Percentiles rank a stretch among this genome's conserved stretches.
Evolutionary conservation across 2,113 vertebrate genomes (phyloP).

Genomic region (Bungarus multicinctus): DNA sequence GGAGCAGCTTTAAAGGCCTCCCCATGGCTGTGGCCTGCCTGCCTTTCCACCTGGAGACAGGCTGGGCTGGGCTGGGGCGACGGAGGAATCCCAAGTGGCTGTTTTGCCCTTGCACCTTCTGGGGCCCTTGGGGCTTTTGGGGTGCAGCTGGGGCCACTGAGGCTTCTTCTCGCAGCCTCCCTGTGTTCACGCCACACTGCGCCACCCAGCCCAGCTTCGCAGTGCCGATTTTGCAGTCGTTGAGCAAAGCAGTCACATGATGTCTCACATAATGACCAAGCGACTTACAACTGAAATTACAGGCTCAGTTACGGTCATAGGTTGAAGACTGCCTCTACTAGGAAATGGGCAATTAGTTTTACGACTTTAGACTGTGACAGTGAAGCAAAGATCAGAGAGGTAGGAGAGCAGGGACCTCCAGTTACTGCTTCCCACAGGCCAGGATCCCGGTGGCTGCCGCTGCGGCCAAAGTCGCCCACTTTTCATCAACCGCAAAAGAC

Average conservation of each 20-base stretch:
- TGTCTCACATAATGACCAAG: background rate
- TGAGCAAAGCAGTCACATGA: background rate
- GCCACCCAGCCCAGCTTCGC: background rate
- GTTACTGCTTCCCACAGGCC: background rate
- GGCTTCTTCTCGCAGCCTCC: background rate
- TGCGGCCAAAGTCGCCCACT: background rate
- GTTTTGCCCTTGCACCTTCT: background rate
- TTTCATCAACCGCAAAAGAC: no score
- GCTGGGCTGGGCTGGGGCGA: background rate
- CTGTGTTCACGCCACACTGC: fast-evolving
- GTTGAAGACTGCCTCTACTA: background rate
- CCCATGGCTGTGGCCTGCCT: background rate
- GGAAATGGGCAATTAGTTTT: background rate
- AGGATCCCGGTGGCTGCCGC: fast-evolving
- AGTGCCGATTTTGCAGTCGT: fast-evolving
- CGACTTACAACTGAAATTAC: background rate
- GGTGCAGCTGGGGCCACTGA: background rate
- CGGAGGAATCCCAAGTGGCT: background rate
- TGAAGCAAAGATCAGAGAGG: background rate
- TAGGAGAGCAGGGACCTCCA: background rate
- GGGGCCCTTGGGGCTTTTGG: background rate
- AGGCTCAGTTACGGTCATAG: background rate
- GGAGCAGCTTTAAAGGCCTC: background rate
- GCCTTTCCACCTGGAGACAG: background rate
- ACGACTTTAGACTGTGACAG: background rate